These are phyloP conservation scores for Anaspis maculata DNA, from an alignment of 2,888 invertebrate genomes.

Conservation along the genomic window DNA sequence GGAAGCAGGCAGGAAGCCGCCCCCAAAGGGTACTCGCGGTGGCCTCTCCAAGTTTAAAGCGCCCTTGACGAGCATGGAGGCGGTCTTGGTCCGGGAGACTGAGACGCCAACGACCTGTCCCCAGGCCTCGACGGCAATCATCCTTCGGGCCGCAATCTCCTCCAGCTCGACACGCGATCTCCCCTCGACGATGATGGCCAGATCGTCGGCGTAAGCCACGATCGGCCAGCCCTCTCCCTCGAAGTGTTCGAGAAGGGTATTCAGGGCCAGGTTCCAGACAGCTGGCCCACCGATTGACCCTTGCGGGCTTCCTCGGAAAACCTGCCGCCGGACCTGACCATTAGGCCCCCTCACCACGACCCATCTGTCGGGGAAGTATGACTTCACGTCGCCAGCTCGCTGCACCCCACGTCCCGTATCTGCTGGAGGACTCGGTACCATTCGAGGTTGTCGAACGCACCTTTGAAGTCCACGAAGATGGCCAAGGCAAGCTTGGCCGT, in stretches of 20 bases:
- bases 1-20: neutral
- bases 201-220: slow-evolving; percentile 4
- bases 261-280: neutral
- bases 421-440: neutral
- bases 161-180: neutral
- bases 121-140: neutral
- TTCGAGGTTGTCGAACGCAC: slow-evolving; percentile 4
- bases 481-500: slow-evolving; percentile 1
- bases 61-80: neutral
- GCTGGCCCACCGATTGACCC: slow-evolving; percentile 2
- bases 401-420: neutral
- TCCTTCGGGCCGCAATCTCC: neutral
- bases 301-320: slow-evolving; percentile 1
- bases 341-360: neutral
- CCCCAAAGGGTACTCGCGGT: neutral
- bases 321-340: neutral
- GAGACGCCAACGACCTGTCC: neutral
- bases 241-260: neutral
- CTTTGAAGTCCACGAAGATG: slow-evolving; percentile 2
- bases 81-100: neutral
- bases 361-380: slow-evolving; percentile 1
- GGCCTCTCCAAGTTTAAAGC: neutral
- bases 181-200: slow-evolving; percentile 1
- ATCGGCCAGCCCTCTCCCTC: neutral
- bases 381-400: neutral